phyloP scores from a whole-genome alignment of 2,113 vertebrate genomes.

The Leuciscus idus region DNA sequence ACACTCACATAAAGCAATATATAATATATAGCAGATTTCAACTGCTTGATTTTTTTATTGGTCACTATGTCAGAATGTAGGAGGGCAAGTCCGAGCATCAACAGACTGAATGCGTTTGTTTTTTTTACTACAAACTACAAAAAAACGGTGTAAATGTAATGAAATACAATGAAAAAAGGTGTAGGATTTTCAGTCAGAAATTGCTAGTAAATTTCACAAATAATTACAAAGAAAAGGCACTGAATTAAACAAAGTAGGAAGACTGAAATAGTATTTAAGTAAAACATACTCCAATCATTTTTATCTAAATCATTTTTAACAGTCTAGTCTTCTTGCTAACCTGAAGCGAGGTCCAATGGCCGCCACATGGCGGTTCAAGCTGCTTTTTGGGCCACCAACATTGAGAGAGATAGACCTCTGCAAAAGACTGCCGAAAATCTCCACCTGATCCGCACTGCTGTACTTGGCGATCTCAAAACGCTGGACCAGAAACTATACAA shows the following conservation, averaged over 20 bases:
- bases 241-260: background rate
- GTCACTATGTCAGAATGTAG: no score
- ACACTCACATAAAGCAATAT: no score
- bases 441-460: conserved; percentile 97
- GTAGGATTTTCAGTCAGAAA: background rate
- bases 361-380: conserved; percentile 93
- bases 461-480: conserved; percentile 99
- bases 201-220: background rate
- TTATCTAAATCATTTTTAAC: background rate
- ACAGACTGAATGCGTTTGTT: no score
- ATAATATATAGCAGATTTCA: no score
- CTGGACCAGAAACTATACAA: conserved; percentile 91
- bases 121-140: no score
- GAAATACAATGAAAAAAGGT: background rate
- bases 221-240: background rate
- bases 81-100: no score
- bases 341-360: conserved; percentile 97
- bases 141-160: background rate
- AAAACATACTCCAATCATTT: background rate
- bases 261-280: background rate
- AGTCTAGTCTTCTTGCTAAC: conserved; percentile 63
- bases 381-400: conserved; percentile 86
- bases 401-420: conserved; percentile 92
- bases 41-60: no score
- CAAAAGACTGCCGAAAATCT: conserved; percentile 93